A percentile compares a stretch with the other conserved stretches of the same genome.
phyloP scores from a whole-genome alignment of 2,113 vertebrate species.

The Seriola quinqueradiata region DNA sequence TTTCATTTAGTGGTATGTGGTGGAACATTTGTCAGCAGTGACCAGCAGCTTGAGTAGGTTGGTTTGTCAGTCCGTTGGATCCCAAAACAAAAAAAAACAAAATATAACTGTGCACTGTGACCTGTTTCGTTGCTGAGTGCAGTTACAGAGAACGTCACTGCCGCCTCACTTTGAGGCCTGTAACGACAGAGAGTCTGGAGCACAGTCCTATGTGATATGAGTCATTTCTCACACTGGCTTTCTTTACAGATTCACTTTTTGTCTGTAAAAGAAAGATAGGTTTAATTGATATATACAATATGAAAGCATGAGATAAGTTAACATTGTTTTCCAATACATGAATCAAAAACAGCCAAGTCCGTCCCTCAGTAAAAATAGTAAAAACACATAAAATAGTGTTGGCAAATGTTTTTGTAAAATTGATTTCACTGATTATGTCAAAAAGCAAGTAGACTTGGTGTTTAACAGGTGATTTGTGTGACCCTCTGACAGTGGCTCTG shows the following conservation, averaged over 20 bases:
- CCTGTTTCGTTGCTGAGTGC: neutral
- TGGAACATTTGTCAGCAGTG: conserved; percentile 44
- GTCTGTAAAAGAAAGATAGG: neutral
- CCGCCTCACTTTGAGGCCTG: conserved; percentile 8
- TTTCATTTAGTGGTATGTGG: conserved; percentile 56
- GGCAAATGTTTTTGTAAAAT: too few species aligned
- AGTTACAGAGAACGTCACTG: neutral
- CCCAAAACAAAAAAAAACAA: neutral
- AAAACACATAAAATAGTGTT: too few species aligned
- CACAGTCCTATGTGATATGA: neutral
- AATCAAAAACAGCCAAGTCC: neutral
- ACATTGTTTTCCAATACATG: neutral
- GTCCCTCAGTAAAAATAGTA: too few species aligned
- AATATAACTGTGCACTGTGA: too few species aligned
- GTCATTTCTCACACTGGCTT: neutral
- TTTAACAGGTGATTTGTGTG: too few species aligned
- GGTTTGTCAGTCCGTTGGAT: conserved; percentile 28
- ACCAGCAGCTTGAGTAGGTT: conserved; percentile 29
- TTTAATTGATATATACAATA: neutral
- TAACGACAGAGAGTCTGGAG: neutral
- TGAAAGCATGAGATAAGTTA: neutral
- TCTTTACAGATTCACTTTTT: neutral
- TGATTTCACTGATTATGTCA: too few species aligned
- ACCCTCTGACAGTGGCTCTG: too few species aligned
- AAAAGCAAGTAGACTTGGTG: too few species aligned